These are phyloP conservation scores for Saccopteryx bilineata DNA, from an alignment of 2,113 vertebrate genomes.

Conservation along the genomic window DNA sequence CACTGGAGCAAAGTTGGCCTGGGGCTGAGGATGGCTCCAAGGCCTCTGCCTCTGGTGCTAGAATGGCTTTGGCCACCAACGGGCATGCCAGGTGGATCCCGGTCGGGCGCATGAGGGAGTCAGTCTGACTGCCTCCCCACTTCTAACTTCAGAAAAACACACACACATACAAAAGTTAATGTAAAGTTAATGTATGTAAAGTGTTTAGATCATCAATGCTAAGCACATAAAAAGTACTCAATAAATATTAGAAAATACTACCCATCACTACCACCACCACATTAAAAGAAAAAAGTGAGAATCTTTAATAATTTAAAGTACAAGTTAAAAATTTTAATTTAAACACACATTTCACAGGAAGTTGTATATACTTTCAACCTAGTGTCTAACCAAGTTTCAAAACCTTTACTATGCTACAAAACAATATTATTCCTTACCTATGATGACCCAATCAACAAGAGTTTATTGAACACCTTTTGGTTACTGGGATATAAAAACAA, in stretches of 20 bases:
- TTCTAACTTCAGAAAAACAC: too few species aligned
- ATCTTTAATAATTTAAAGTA: background rate
- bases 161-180: too few species aligned
- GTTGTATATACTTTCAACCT: background rate
- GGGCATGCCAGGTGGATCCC: too few species aligned
- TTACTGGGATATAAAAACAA: background rate
- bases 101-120: too few species aligned
- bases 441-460: background rate
- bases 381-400: conserved; percentile 35
- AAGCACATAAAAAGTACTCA: background rate
- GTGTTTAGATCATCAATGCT: background rate
- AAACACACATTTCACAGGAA: background rate
- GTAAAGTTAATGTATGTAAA: background rate
- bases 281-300: background rate
- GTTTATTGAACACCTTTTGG: background rate
- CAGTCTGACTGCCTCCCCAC: too few species aligned
- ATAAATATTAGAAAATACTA: background rate
- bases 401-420: background rate
- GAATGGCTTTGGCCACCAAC: too few species aligned
- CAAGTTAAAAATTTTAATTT: conserved; percentile 7
- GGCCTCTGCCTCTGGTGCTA: too few species aligned
- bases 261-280: background rate
- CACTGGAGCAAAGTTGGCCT: too few species aligned
- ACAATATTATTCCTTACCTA: background rate
- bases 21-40: too few species aligned